Percentiles rank a stretch among this genome's conserved stretches.
Evolutionary conservation across 2,888 invertebrate species (phyloP).

Genomic region (Pilophorus perplexus): DNA sequence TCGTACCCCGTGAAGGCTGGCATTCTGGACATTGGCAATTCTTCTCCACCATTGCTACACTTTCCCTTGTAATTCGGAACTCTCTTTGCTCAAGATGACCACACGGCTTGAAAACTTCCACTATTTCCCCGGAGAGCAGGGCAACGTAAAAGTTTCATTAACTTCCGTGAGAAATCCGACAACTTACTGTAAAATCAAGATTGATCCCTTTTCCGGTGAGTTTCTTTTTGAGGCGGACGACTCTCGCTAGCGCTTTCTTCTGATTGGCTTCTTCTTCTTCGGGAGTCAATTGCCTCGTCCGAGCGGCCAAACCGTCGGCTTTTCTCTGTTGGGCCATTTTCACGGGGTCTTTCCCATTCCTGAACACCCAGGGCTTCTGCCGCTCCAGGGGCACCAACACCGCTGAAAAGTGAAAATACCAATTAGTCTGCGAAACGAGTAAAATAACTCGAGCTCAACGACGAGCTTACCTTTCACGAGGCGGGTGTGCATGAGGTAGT

Average conservation of each 20-base stretch:
- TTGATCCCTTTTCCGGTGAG: conserved; percentile 51
- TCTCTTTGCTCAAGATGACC: no score
- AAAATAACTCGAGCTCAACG: no score
- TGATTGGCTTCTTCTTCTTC: conserved; percentile 54
- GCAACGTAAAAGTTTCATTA: no score
- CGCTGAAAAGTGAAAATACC: conserved; percentile 58
- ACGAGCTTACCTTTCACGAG: conserved; percentile 76
- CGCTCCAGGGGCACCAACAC: conserved; percentile 67
- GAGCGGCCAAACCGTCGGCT: conserved; percentile 55
- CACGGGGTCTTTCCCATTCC: neutral
- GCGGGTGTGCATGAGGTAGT: conserved; percentile 92
- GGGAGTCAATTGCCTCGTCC: conserved; percentile 55
- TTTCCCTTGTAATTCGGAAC: no score
- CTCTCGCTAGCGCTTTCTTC: conserved; percentile 54
- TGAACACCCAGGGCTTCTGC: conserved; percentile 59
- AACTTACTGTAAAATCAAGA: conserved; percentile 50
- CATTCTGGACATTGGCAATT: no score
- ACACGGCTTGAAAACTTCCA: no score
- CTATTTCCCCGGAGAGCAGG: no score
- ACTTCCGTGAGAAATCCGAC: no score
- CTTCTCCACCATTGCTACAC: no score
- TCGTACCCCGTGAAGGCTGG: no score
- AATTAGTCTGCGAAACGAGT: no score
- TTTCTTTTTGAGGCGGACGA: conserved; percentile 50
- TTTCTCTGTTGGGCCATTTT: conserved; percentile 48